A percentile compares a stretch with the other conserved stretches of the same genome.
Conservation (phyloP, 2,888 invertebrate genomes). For the Eupithecia exiguata region DNA sequence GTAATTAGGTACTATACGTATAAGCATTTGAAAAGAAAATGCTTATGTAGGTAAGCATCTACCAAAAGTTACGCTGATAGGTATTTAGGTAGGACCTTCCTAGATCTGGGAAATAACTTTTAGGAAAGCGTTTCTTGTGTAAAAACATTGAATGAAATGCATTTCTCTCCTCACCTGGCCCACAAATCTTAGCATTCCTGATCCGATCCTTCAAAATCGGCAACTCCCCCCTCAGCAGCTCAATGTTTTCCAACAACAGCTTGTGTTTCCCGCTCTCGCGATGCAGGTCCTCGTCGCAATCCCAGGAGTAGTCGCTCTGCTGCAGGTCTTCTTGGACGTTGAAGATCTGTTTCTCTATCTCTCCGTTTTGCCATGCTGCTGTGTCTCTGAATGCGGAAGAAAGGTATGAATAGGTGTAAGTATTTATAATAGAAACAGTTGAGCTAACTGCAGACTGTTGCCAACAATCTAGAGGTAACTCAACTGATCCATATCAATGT, state of each 20-base stretch:
- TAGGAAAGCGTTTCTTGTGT: neutral
- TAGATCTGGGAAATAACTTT: too few relatives aligned
- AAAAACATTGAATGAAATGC: neutral
- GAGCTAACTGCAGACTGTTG: neutral
- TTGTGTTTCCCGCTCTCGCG: constrained; percentile 71
- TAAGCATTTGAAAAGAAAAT: too few relatives aligned
- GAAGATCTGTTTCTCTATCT: constrained; percentile 76
- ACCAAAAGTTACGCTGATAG: too few relatives aligned
- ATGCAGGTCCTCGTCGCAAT: constrained; percentile 70
- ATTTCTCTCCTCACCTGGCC: constrained; percentile 60
- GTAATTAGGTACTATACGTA: too few relatives aligned
- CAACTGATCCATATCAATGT: neutral
- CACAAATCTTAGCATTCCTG: constrained; percentile 77
- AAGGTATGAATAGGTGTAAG: neutral
- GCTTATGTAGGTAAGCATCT: too few relatives aligned
- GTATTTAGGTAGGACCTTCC: too few relatives aligned
- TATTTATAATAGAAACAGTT: neutral
- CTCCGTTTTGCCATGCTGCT: constrained; percentile 78
- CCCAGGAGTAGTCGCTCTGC: constrained; percentile 72
- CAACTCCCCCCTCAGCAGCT: constrained; percentile 67
- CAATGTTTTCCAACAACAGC: constrained; percentile 70
- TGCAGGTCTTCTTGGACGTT: constrained; percentile 75
- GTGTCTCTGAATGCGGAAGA: constrained; percentile 62
- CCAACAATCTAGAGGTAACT: neutral
- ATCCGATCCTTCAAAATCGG: constrained; percentile 75